These are phyloP conservation scores for Heterodera schachtii DNA, from an alignment of 1,140 invertebrate genomes.

Conservation along the genomic window DNA sequence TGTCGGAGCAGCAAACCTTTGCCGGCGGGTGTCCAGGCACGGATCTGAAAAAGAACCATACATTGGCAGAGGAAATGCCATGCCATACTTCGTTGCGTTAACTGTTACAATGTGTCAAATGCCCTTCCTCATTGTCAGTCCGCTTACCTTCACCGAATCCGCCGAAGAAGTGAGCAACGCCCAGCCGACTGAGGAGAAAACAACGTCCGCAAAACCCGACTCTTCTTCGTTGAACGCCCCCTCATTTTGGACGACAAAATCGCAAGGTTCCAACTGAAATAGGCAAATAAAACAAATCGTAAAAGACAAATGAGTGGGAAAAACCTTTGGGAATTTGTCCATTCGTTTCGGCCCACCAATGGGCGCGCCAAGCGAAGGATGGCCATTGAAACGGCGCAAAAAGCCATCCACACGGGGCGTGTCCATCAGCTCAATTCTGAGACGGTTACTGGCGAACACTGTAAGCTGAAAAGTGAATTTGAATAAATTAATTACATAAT, in stretches of 20 bases:
- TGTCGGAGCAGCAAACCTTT: conserved; percentile 30
- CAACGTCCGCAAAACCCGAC: conserved; percentile 39
- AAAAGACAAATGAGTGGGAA: neutral
- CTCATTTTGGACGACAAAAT: conserved; percentile 34
- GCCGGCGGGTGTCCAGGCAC: conserved; percentile 45
- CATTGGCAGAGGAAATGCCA: neutral
- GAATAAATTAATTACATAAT: conserved; percentile 19
- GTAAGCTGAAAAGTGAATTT: conserved; percentile 48
- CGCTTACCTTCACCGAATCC: conserved; percentile 3
- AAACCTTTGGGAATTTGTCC: conserved; percentile 43
- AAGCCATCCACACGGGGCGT: conserved; percentile 44
- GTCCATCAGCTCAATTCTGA: conserved; percentile 35
- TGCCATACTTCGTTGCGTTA: no score
- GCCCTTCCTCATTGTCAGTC: neutral
- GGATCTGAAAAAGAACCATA: neutral
- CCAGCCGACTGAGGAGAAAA: conserved; percentile 56
- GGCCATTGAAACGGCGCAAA: conserved; percentile 34
- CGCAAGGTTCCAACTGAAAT: conserved; percentile 32
- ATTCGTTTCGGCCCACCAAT: conserved; percentile 35
- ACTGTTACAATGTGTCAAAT: no score
- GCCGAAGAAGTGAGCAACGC: conserved; percentile 40
- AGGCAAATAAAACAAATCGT: conserved; percentile 21
- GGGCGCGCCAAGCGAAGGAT: conserved; percentile 40
- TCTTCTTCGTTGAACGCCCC: conserved; percentile 12
- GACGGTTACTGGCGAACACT: conserved; percentile 43